A percentile compares a stretch with the other conserved stretches of the same genome.
Evolutionary conservation across 2,113 vertebrate species (phyloP).

Genomic region (Sorex araneus): DNA sequence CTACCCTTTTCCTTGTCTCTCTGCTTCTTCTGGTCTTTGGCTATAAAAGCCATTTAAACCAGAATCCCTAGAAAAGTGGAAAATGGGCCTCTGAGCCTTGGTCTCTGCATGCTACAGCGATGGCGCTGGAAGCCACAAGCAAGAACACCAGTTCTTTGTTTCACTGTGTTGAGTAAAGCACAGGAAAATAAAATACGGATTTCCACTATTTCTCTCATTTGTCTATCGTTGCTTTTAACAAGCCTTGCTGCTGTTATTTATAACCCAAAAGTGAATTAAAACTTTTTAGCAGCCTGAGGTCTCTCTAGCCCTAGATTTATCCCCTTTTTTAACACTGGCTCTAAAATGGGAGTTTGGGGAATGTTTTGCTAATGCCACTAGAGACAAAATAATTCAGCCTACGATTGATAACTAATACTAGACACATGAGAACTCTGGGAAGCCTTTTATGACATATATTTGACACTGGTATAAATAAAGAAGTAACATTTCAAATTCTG

Average conservation of each 20-base stretch:
- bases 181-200: background rate
- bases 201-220: background rate
- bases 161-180: background rate
- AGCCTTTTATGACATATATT: constrained; percentile 12
- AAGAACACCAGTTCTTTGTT: background rate
- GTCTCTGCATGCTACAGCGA: background rate
- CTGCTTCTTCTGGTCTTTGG: constrained; percentile 2
- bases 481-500: background rate
- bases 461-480: constrained; percentile 2
- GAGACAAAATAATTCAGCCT: constrained; percentile 16
- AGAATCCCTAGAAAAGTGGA: background rate
- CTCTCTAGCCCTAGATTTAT: background rate
- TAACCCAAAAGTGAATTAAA: constrained; percentile 69
- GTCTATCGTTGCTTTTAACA: constrained; percentile 42
- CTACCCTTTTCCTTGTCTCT: background rate
- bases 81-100: background rate
- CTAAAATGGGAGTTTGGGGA: background rate
- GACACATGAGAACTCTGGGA: background rate
- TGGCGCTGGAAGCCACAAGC: background rate
- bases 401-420: background rate
- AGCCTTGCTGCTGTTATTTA: constrained; percentile 56
- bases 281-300: constrained; percentile 41
- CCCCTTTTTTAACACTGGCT: background rate
- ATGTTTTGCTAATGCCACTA: background rate
- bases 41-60: background rate